Base-by-base conservation (phyloP, 1,140 invertebrate genomes). In the Drosophila littoralis region DNA sequence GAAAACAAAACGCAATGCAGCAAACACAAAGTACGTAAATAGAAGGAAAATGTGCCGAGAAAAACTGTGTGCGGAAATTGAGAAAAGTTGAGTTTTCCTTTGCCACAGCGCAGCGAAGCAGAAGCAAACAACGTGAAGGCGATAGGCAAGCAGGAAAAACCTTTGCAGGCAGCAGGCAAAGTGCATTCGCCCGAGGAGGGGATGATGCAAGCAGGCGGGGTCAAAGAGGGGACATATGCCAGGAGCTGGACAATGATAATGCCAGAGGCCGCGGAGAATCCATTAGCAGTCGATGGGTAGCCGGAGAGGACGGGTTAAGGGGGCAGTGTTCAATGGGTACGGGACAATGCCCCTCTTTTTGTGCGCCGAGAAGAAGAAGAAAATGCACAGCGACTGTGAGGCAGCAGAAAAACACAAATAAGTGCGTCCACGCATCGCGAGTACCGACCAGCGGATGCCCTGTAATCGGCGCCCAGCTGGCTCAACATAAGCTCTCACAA, bases 171-270 rank as follows among this genome's bases (percentile, higher is more conserved):
- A 42, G 60, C 75, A 46, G 66, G 60, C 57, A 75, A 88, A 90
- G 84, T 89, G 84, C 85, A 89, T 89, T 89, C 81, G 84, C 84
- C 84, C 60, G 67, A 38, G 8, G 7, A 13, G 12, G 2, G 12
- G 6, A 28, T 28, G 22, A 28, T 28, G 46, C 22, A 22, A 22
- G 22, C 22, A 22, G 28, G 7, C 42, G 40, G 12, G 58, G 73
- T 60, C 67, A 48, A 0, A 28, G 22, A 28, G 22, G 13, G 48
- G 6, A 1, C 12, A 64, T 28, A 55, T 54, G 67, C 66, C 74
- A 84, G 85, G 80, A 89, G 80, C 45, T 58, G 77, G 46, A 64
- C 66, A 77, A 72, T 65, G 72, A 83, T 64, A 73, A 84, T 78
- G 59, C 66, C 57, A 51, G 66, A 57, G 70, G 67, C 48, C 54